These are phyloP conservation scores for Rallus limicola DNA, from an alignment of 2,113 vertebrate species.

Conservation along the genomic window DNA sequence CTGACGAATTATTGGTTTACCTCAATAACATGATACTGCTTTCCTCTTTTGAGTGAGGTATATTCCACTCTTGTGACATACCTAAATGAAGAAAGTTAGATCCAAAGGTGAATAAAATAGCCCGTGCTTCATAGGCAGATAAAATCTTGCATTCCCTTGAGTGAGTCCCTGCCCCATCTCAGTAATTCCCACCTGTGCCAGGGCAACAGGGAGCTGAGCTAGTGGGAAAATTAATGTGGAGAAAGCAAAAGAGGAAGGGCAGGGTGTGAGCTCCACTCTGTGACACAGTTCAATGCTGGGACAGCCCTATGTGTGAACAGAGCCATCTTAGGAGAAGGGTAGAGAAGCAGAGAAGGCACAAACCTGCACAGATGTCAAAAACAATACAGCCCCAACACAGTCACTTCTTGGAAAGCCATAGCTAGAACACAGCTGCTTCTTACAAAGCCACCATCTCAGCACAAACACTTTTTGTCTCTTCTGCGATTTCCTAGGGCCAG, in stretches of 20 bases:
- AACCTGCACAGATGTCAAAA: background rate
- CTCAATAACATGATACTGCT: no score
- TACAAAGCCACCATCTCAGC: background rate
- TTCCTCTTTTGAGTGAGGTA: no score
- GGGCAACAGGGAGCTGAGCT: background rate
- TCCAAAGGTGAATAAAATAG: background rate
- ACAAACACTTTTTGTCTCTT: background rate
- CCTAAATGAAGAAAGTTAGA: background rate
- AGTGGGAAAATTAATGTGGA: background rate
- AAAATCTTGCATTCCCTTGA: background rate
- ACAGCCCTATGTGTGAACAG: background rate
- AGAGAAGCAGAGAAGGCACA: background rate
- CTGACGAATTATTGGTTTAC: no score
- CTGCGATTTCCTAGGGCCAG: background rate
- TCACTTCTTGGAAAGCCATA: background rate
- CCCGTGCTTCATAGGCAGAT: background rate
- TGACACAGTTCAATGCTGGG: background rate
- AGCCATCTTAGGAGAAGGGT: background rate
- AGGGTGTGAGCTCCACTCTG: background rate
- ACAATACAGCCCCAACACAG: background rate
- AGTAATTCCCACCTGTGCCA: background rate
- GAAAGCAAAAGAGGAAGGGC: background rate
- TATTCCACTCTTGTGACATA: no score
- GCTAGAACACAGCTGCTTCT: background rate
- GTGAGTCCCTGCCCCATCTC: background rate